phyloP scores from a whole-genome alignment of 2,888 invertebrate species.

The Cynaeus angustus region DNA sequence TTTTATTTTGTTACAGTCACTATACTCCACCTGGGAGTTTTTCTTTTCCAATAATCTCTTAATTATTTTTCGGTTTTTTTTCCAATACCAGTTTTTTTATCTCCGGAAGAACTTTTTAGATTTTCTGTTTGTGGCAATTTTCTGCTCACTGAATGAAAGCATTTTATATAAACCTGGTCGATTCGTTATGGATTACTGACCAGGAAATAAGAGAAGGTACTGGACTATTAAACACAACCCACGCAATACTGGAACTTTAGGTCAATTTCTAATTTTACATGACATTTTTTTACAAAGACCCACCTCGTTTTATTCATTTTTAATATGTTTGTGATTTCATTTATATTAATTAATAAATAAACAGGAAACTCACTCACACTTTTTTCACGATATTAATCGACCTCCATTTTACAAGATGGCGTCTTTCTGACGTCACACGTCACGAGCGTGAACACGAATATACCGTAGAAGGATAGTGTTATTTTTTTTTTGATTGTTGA shows the following conservation, averaged over 20 bases:
- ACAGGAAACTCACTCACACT: too few species aligned
- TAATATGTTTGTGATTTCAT: background rate
- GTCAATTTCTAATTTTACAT: slow-evolving; percentile 32
- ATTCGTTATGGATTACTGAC: slow-evolving; percentile 44
- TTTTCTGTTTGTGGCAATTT: slow-evolving; percentile 16
- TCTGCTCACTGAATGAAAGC: slow-evolving; percentile 35
- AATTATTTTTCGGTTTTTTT: slow-evolving; percentile 17
- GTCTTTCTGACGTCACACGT: too few species aligned
- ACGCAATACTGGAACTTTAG: slow-evolving; percentile 37
- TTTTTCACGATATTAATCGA: too few species aligned
- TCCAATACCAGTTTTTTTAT: slow-evolving; percentile 1
- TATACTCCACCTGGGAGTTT: slow-evolving; percentile 8
- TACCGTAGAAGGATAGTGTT: too few species aligned
- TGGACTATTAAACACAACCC: slow-evolving; percentile 42
- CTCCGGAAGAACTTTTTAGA: slow-evolving; percentile 2
- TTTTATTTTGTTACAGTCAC: slow-evolving; percentile 16
- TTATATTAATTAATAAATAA: too few species aligned
- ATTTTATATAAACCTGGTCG: slow-evolving; percentile 25
- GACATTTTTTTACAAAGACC: slow-evolving; percentile 14
- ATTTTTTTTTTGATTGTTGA: background rate
- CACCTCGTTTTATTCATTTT: background rate
- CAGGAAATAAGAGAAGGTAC: slow-evolving; percentile 46
- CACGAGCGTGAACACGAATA: too few species aligned
- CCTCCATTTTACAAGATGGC: too few species aligned
- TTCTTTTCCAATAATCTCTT: slow-evolving; percentile 17